Conservation (phyloP, 92 coral and sea anemone species). For the Hydrozoanthus gracilis region DNA sequence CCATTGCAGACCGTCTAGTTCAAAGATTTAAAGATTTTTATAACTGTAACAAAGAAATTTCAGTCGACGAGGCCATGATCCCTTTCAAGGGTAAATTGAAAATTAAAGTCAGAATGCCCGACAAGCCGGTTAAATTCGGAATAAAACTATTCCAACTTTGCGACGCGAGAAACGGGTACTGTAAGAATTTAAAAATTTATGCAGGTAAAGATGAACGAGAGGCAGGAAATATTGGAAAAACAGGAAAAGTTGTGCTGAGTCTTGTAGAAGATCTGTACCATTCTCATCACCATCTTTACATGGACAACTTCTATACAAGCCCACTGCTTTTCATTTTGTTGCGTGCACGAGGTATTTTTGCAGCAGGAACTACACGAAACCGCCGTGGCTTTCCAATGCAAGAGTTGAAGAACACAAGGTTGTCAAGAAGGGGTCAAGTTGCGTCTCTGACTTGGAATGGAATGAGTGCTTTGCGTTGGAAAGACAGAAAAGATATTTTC, state of each 20-base stretch:
- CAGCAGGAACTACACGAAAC: conserved; percentile 47
- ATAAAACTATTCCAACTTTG: conserved; percentile 63
- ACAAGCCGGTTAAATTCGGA: conserved; percentile 66
- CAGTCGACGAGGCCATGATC: conserved; percentile 60
- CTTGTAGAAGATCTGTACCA: conserved; percentile 46
- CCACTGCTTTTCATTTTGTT: conserved; percentile 46
- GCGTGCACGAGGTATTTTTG: conserved; percentile 35
- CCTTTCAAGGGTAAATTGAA: conserved; percentile 58
- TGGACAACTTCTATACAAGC: conserved; percentile 65
- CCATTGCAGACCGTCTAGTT: conserved; percentile 8
- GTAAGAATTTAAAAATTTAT: conserved; percentile 52
- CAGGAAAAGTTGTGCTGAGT: conserved; percentile 56
- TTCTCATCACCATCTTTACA: conserved; percentile 49
- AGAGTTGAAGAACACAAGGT: conserved; percentile 44
- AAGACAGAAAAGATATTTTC: conserved; percentile 50
- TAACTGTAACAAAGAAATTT: conserved; percentile 54
- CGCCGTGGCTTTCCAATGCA: conserved; percentile 8
- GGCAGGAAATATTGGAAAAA: conserved; percentile 49
- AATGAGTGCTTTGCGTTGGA: conserved; percentile 47
- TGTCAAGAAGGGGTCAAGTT: conserved; percentile 46
- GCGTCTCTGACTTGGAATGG: conserved; percentile 48
- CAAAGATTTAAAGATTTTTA: conserved; percentile 28
- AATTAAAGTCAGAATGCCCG: conserved; percentile 58
- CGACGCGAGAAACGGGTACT: conserved; percentile 54
- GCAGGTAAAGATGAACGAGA: conserved; percentile 59